A percentile compares a stretch with the other conserved stretches of the same genome.
phyloP scores from a whole-genome alignment of 2,113 vertebrate genomes.

The Sinocyclocheilus anshuiensis region DNA sequence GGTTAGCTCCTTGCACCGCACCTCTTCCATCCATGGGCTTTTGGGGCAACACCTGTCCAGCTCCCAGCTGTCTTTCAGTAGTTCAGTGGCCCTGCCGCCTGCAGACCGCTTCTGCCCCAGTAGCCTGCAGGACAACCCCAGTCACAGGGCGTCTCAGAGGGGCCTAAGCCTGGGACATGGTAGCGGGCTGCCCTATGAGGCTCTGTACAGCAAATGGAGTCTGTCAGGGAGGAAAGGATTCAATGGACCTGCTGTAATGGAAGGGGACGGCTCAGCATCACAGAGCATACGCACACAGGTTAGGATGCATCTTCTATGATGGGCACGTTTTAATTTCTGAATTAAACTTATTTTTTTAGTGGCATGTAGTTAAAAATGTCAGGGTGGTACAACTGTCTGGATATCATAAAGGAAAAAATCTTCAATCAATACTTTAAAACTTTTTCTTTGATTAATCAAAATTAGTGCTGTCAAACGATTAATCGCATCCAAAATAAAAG shows the following conservation, averaged over 20 bases:
- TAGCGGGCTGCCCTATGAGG: constrained; percentile 78
- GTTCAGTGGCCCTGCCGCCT: constrained; percentile 69
- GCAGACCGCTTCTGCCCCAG: constrained; percentile 73
- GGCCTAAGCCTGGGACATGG: constrained; percentile 64
- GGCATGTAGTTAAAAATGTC: too few relatives aligned
- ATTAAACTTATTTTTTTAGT: too few relatives aligned
- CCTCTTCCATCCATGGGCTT: constrained; percentile 82
- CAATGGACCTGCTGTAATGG: constrained; percentile 72
- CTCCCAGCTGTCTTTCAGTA: constrained; percentile 82
- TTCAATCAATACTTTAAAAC: too few relatives aligned
- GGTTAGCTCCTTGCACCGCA: constrained; percentile 77
- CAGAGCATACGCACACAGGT: constrained; percentile 75
- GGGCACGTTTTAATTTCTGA: too few relatives aligned
- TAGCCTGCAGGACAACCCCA: constrained; percentile 70
- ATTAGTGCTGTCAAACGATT: too few relatives aligned
- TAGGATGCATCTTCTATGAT: not conserved
- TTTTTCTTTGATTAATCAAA: not conserved
- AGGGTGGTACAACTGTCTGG: too few relatives aligned
- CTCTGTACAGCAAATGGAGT: constrained; percentile 86
- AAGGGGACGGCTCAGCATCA: constrained; percentile 71
- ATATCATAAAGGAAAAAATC: too few relatives aligned
- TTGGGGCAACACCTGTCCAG: constrained; percentile 78
- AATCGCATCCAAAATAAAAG: too few relatives aligned
- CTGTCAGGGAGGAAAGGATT: constrained; percentile 83
- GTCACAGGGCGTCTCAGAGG: constrained; percentile 72